Percentiles rank a stretch among this genome's conserved stretches.
Evolutionary conservation across 2,888 invertebrate genomes (phyloP).

Genomic region (Drosophila kanekoi): DNA sequence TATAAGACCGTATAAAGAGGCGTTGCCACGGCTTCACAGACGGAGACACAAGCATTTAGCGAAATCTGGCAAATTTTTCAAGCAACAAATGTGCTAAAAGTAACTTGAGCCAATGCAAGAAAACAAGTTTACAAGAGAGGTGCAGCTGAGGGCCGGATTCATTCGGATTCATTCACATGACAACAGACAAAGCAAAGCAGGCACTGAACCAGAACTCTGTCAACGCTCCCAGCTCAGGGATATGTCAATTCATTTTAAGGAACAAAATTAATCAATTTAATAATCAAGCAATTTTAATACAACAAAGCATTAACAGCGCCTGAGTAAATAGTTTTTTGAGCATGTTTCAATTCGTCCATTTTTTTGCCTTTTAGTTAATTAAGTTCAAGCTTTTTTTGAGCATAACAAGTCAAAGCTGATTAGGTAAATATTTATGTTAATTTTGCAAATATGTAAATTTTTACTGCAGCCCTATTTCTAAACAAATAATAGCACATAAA

Average conservation of each 20-base stretch:
- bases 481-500: constrained; percentile 2
- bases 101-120: constrained; percentile 16
- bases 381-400: too few relatives aligned
- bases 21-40: constrained; percentile 18
- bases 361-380: too few relatives aligned
- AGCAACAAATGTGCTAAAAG: constrained; percentile 40
- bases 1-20: constrained; percentile 25
- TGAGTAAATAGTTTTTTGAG: too few relatives aligned
- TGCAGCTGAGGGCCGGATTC: neutral
- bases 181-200: constrained; percentile 43
- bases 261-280: too few relatives aligned
- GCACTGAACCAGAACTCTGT: constrained; percentile 40
- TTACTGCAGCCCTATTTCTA: constrained; percentile 26
- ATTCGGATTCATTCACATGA: constrained; percentile 10
- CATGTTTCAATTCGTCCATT: too few relatives aligned
- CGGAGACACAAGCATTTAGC: constrained; percentile 41
- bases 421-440: neutral
- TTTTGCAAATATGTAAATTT: neutral
- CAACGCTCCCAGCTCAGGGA: constrained; percentile 37
- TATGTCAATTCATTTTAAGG: too few relatives aligned
- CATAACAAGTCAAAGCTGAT: too few relatives aligned
- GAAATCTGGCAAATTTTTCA: constrained; percentile 52
- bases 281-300: too few relatives aligned
- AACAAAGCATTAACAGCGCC: too few relatives aligned
- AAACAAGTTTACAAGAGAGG: too few relatives aligned